Base-by-base conservation (phyloP, 2,797 vertebrate genomes). In the Steatocranus sp. region DNA sequence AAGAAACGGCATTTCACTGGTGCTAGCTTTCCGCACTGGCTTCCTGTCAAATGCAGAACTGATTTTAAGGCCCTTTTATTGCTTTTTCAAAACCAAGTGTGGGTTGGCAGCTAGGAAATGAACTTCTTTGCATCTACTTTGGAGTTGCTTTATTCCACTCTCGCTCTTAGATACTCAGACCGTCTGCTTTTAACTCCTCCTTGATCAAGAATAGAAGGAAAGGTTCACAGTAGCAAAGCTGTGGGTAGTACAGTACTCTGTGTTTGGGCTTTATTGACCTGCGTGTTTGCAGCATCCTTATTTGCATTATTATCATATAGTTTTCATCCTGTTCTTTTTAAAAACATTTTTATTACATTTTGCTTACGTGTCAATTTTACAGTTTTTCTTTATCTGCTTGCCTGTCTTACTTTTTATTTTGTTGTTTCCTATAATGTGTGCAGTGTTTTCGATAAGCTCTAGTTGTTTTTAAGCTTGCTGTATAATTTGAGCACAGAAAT, bases 341-440 rank as follows among this genome's bases (percentile, higher is more conserved):
- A 43, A 17, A 15, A 5, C 8, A 17, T 56, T 30, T 30, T 56
- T 17, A 5, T 58, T 32, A 18, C 17, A 58, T 58, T 30, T 58
- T 34, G 17, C 0, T 58, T n/a, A 2, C 6, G 2, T 34, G 15
- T n/a, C 2, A 0, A 4, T n/a, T 61, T 34, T 12, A 8, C 6
- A n/a, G 30, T 11, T 58, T 58, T 58, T 30, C 17, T 58, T 18
- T 7, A 51, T 11, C 49, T 20, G 6, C 10, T 51, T 18, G 11
- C 6, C 32, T 7, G 5, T 36, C 17, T 58, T 32, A 17, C 9
- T 11, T 58, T 58, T 34, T 61, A 18, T 5, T 58, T 32, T 12
- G 3, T 63, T 20, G 32, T 36, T 63, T 36, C 58, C 11, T 14
- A 34, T 36, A 20, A 20, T 36, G 18, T 20, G 18, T 36, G 32